These are phyloP conservation scores for Sthenelais limicola DNA, from an alignment of 2,888 invertebrate genomes.

Conservation along the genomic window DNA sequence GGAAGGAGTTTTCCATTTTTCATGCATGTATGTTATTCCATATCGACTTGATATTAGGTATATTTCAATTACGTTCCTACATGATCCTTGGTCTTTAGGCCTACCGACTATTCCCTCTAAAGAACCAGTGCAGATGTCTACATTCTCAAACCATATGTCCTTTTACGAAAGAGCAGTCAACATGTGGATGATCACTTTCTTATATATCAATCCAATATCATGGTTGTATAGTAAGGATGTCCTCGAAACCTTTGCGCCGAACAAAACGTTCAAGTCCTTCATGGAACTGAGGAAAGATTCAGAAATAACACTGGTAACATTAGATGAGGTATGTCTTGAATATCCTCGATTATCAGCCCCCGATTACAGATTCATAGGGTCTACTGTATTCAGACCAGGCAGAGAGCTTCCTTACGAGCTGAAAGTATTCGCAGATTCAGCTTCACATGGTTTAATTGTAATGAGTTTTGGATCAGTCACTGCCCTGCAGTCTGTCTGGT, in stretches of 20 bases:
- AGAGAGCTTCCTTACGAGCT: too few relatives aligned
- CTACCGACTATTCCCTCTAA: not conserved
- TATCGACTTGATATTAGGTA: not conserved
- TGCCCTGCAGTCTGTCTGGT: too few relatives aligned
- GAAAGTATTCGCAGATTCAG: too few relatives aligned
- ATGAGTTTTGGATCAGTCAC: too few relatives aligned
- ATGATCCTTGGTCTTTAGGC: not conserved
- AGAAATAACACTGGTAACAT: not conserved
- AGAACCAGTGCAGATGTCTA: not conserved
- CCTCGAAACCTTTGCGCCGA: not conserved
- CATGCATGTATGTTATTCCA: not conserved
- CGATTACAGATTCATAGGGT: not conserved
- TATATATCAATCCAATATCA: not conserved
- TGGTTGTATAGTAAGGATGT: not conserved
- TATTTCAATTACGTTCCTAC: not conserved
- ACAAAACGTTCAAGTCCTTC: not conserved
- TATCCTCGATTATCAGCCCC: not conserved
- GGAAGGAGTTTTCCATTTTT: not conserved
- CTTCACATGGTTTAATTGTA: too few relatives aligned
- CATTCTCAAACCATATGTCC: not conserved
- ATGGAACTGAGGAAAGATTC: not conserved
- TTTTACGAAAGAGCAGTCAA: not conserved
- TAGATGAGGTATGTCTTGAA: not conserved
- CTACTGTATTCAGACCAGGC: too few relatives aligned
- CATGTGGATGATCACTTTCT: not conserved